Conservation (phyloP, 2,888 invertebrate species). For the Druceiella hillmani region DNA sequence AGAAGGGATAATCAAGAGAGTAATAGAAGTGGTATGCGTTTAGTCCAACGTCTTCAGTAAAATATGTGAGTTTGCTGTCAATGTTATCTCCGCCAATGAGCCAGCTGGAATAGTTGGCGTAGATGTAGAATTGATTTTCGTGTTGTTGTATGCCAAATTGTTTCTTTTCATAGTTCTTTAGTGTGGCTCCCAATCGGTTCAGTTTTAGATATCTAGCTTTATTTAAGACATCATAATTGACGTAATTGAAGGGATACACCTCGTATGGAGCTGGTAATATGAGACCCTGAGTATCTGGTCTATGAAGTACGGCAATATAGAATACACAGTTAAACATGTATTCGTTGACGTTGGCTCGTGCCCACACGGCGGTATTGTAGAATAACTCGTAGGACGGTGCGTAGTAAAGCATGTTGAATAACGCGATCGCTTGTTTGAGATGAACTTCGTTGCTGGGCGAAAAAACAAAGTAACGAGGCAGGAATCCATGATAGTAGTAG, state of each 20-base stretch:
- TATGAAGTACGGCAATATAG: slow-evolving; percentile 49
- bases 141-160: slow-evolving; percentile 23
- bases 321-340: slow-evolving; percentile 55
- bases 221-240: slow-evolving; percentile 52
- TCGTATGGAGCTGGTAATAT: slow-evolving; percentile 58
- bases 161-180: slow-evolving; percentile 20
- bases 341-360: slow-evolving; percentile 54
- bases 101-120: slow-evolving; percentile 49
- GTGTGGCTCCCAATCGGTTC: slow-evolving; percentile 27
- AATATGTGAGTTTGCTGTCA: slow-evolving; percentile 55
- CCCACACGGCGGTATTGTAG: slow-evolving; percentile 53
- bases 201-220: slow-evolving; percentile 48
- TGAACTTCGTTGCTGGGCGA: slow-evolving; percentile 29
- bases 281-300: slow-evolving; percentile 48
- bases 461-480: slow-evolving; percentile 31
- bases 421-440: slow-evolving; percentile 27
- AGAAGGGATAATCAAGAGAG: slow-evolving; percentile 51
- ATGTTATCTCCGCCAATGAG: slow-evolving; percentile 35
- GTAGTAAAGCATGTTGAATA: slow-evolving; percentile 52
- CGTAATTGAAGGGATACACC: slow-evolving; percentile 56
- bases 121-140: slow-evolving; percentile 31
- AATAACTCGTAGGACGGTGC: slow-evolving; percentile 58
- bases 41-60: slow-evolving; percentile 60
- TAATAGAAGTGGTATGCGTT: slow-evolving; percentile 54
- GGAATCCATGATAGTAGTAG: too few species aligned